Evolutionary conservation across 1,140 invertebrate species (phyloP), one percentile per base, ranked within the genome.

Genomic region (Diachasma alloeum): DNA sequence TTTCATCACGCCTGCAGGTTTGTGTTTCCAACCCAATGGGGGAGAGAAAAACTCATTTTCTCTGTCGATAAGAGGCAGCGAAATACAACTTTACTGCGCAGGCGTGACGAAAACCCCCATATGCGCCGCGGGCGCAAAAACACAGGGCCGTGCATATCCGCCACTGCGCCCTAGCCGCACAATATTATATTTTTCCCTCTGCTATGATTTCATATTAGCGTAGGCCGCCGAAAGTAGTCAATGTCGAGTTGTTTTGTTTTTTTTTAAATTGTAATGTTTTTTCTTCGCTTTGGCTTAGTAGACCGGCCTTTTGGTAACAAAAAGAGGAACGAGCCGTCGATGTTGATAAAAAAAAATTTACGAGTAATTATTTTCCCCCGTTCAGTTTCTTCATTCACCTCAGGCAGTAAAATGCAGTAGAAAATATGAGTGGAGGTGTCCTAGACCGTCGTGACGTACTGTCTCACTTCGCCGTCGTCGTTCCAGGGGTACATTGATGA

Each of bases 401-500:
- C 66, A 44, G 67, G 66, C 74, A 75, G 68, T 76, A 37, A 46
- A 36, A 56, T 56, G n/a, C 24, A 71, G 15, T 46, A 46, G 67
- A 75, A 70, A 59, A 31, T 37, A 22, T 39, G 36, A 13, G 26
- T 46, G 42, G 42, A 37, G 13, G 9, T 59, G 37, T 72, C 19
- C 81, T 77, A 89, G 69, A 90, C 89, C 17, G 89, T 89, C 0
- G 89, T 89, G 31, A 90, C 89, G 78, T 90, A 90, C 74, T 89
- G 81, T n/a, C 84, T 78, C 26, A 90, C 72, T 78, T 89, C 87
- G 2, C 44, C 75, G 24, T 85, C 84, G 26, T 81, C 68, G n/a
- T 75, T 72, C 87, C 87, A 89, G 3, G 85, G 83, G 56, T 86
- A 85, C 17, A 83, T 85, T 4, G 84, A 71, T 11, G 79, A 81